Percentiles rank a stretch among this genome's conserved stretches.
These are phyloP conservation scores for Chaetura pelagica DNA, from an alignment of 2,113 vertebrate species.

Conservation along the genomic window DNA sequence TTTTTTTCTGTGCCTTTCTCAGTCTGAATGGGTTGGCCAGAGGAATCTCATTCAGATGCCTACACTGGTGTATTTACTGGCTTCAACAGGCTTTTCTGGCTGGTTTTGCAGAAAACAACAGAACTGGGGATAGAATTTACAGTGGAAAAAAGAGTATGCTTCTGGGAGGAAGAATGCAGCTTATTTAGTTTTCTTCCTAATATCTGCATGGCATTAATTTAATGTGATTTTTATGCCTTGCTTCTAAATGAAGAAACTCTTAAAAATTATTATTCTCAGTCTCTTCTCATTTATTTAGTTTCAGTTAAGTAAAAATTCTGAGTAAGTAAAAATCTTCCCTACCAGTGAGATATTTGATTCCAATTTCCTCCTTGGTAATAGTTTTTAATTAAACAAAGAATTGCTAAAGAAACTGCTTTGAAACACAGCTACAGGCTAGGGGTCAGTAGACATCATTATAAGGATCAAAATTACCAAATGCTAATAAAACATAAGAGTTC, in stretches of 20 bases:
- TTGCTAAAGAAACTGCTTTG: neutral
- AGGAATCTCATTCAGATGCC: neutral
- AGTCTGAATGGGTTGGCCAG: neutral
- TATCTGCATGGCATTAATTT: neutral
- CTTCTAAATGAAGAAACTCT: neutral
- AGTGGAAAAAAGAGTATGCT: neutral
- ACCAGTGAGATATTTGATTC: neutral
- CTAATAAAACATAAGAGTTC: conserved; percentile 64
- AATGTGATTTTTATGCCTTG: neutral
- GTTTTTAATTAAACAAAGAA: conserved; percentile 37
- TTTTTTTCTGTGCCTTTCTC: neutral
- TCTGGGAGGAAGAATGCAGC: neutral
- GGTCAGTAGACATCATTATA: conserved; percentile 51
- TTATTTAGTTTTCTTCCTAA: neutral
- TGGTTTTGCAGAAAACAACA: neutral
- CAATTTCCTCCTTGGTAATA: neutral
- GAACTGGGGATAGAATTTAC: neutral
- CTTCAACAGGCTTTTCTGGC: neutral
- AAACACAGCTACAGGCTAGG: conserved; percentile 15
- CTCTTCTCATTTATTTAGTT: neutral
- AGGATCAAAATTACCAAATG: conserved; percentile 33
- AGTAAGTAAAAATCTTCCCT: neutral
- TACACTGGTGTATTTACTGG: neutral
- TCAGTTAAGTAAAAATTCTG: neutral
- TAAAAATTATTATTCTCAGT: neutral